A percentile compares a stretch with the other conserved stretches of the same genome.
phyloP scores from a whole-genome alignment of 2,113 vertebrate species.

The Cyanocitta stelleri region DNA sequence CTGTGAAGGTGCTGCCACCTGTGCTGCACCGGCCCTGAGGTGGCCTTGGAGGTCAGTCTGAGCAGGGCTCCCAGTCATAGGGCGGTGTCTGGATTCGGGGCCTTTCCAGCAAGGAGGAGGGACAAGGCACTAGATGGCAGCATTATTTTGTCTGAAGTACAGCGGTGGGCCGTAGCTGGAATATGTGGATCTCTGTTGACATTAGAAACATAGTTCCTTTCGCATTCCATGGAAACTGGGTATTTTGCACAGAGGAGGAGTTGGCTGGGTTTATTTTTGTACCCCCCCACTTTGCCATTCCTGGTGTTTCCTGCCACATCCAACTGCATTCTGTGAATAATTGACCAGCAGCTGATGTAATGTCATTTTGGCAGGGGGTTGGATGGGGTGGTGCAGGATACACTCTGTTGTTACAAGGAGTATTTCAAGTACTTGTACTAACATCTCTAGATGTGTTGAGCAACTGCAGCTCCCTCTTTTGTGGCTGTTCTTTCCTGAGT shows the following conservation, averaged over 20 bases:
- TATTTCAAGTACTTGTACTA: background rate
- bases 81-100: rapidly evolving
- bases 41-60: background rate
- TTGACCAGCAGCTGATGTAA: background rate
- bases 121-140: constrained; percentile 63
- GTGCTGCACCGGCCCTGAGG: background rate
- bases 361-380: background rate
- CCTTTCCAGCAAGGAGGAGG: background rate
- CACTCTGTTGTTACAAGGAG: background rate
- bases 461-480: background rate
- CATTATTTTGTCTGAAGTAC: background rate
- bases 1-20: background rate
- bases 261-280: background rate
- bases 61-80: background rate
- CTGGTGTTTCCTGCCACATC: background rate
- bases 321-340: background rate
- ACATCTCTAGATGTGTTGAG: background rate
- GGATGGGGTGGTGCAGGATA: background rate
- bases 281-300: background rate
- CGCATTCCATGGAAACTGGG: background rate
- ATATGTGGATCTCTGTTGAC: background rate
- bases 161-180: background rate
- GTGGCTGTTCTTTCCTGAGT: background rate
- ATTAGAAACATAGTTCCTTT: background rate
- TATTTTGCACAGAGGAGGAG: background rate